Evolutionary conservation across 2,888 invertebrate species (phyloP).

Genomic region (Dynastes maya): DNA sequence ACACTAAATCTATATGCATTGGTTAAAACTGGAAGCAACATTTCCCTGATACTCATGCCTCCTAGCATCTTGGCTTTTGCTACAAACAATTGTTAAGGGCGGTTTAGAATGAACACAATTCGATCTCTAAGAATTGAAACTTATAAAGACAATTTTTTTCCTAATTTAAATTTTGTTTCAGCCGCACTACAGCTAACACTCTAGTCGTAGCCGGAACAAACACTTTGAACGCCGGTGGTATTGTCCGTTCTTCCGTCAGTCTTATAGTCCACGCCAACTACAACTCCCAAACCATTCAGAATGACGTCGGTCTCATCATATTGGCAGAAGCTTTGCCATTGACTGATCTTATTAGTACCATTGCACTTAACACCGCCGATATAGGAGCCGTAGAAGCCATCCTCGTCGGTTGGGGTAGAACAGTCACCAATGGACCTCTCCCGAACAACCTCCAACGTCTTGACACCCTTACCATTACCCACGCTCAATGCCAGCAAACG

Average conservation of each 20-base stretch:
- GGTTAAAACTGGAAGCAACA: no score
- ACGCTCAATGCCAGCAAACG: slow-evolving; percentile 70
- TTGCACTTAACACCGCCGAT: slow-evolving; percentile 42
- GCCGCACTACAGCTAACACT: background rate
- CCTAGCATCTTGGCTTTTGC: no score
- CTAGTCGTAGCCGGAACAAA: slow-evolving; percentile 72
- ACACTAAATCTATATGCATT: no score
- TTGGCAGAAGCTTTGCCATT: slow-evolving; percentile 50
- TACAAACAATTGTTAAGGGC: no score
- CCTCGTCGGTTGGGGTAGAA: slow-evolving; percentile 55
- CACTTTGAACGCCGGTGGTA: slow-evolving; percentile 69
- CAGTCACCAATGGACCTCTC: slow-evolving; percentile 73
- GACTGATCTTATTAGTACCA: slow-evolving; percentile 50
- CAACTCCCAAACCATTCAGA: slow-evolving; percentile 59
- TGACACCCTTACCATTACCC: slow-evolving; percentile 70
- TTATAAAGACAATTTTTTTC: no score
- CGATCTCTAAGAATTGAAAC: no score
- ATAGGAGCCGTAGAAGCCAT: slow-evolving; percentile 46
- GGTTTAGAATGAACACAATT: no score
- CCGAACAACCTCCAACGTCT: slow-evolving; percentile 75
- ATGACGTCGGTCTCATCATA: slow-evolving; percentile 57
- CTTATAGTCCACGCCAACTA: slow-evolving; percentile 71
- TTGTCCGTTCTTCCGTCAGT: slow-evolving; percentile 66
- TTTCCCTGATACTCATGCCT: no score
- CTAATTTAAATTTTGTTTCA: slow-evolving; percentile 10